These are phyloP conservation scores for Alosa alosa DNA, from an alignment of 2,113 vertebrate genomes.

Conservation along the genomic window DNA sequence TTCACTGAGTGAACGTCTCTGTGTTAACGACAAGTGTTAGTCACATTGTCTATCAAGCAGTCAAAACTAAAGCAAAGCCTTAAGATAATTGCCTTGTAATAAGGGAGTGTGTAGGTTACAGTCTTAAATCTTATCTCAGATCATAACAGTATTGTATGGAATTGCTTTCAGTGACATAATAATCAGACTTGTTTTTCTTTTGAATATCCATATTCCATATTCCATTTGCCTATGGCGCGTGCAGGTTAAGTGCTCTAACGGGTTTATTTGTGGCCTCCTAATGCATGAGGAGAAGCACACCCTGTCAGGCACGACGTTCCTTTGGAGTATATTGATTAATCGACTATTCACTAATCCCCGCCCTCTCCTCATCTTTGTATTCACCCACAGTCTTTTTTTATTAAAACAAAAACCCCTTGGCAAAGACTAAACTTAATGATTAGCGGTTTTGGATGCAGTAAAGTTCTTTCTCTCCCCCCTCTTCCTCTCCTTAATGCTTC, in stretches of 20 bases:
- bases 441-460: conserved; percentile 51
- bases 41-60: background rate
- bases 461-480: background rate
- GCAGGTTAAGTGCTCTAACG: background rate
- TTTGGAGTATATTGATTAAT: background rate
- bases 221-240: background rate
- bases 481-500: conserved; percentile 49
- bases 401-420: conserved; percentile 23
- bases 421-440: conserved; percentile 46
- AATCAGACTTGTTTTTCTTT: background rate
- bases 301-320: background rate
- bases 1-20: too few species aligned
- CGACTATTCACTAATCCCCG: background rate
- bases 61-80: background rate
- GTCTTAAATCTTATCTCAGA: background rate
- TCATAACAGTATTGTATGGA: background rate
- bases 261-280: background rate
- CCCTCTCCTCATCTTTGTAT: background rate
- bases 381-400: background rate
- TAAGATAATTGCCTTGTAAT: background rate
- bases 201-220: background rate
- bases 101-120: background rate
- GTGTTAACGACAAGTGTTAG: too few species aligned
- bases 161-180: background rate
- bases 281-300: background rate